Evolutionary conservation across 1,140 invertebrate genomes (phyloP), one percentile per base, ranked within the genome.

Genomic region (Drosophila setifemur): DNA sequence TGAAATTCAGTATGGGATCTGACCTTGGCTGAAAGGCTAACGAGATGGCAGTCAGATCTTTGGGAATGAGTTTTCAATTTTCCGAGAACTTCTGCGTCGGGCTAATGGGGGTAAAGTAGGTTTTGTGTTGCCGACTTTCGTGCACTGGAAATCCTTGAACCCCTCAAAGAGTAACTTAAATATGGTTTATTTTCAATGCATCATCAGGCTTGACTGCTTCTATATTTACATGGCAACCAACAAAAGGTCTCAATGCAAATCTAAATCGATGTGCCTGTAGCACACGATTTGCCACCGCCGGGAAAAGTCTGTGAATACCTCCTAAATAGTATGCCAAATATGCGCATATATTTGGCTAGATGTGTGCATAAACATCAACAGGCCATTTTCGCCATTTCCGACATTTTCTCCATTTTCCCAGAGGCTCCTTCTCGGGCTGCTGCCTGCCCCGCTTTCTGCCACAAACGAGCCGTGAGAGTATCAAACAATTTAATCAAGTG

Each of bases 401-500:
- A 33, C 63, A 75, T 55, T 55, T 52, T 18, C 43, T 11, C 14
- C 25, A 42, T 57, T 57, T 39, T 19, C 23, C 26, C 43, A 37
- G 48, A 52, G 18, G 16, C 43, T n/a, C n/a, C n/a, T n/a, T n/a
- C n/a, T n/a, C n/a, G n/a, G n/a, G n/a, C n/a, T n/a, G n/a, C n/a
- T 12, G 31, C 4, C 2, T 4, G 1, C 29, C 11, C 11, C n/a
- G 21, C 21, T 5, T 31, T 3, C 29, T 31, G 29, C 8, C 11
- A 14, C 6, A 37, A 33, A 45, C 45, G 25, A 25, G 35, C 31
- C 37, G 39, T 40, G 35, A 57, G 53, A 60, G 55, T 49, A 78
- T 74, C 50, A 55, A 79, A 72, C 60, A 75, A 86, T 85, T 85
- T 85, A 86, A 79, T 85, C 74, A 86, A 85, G 55, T 68, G 26